Percentiles rank a stretch among this genome's conserved stretches.
phyloP scores from a whole-genome alignment of 2,888 invertebrate genomes.

The Temnothorax rugatulus region DNA sequence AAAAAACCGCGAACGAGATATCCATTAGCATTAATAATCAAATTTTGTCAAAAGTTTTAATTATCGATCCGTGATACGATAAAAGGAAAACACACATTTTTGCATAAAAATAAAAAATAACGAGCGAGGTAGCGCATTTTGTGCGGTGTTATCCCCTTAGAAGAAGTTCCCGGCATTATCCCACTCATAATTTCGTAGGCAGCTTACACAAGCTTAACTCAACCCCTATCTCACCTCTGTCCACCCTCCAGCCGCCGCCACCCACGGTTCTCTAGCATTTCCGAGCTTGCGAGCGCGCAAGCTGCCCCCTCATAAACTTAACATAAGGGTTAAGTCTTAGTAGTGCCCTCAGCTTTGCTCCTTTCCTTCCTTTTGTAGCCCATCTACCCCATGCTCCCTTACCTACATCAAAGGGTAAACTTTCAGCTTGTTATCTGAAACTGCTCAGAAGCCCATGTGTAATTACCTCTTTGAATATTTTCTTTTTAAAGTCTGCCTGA shows the following conservation, averaged over 20 bases:
- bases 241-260: slow-evolving; percentile 53
- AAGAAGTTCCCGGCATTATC: slow-evolving; percentile 77
- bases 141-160: slow-evolving; percentile 67
- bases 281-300: slow-evolving; percentile 59
- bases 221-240: slow-evolving; percentile 63
- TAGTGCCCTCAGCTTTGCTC: slow-evolving; percentile 52
- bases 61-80: not conserved
- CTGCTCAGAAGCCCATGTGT: slow-evolving; percentile 56
- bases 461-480: slow-evolving; percentile 59
- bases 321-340: slow-evolving; percentile 78
- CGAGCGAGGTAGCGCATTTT: slow-evolving; percentile 72
- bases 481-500: slow-evolving; percentile 35
- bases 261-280: slow-evolving; percentile 59
- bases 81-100: not conserved
- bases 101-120: slow-evolving; percentile 36
- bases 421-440: slow-evolving; percentile 62
- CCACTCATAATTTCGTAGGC: slow-evolving; percentile 81
- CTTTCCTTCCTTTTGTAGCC: slow-evolving; percentile 65
- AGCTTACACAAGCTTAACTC: slow-evolving; percentile 81
- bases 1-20: not conserved
- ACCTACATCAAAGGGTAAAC: slow-evolving; percentile 67
- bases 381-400: slow-evolving; percentile 42
- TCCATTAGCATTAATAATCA: slow-evolving; percentile 2
- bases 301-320: slow-evolving; percentile 78
- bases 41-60: not conserved